Evolutionary conservation across 2,797 vertebrate species (phyloP), one percentile per base, ranked within the genome.

Genomic region (Erpetoichthys calabaricus): DNA sequence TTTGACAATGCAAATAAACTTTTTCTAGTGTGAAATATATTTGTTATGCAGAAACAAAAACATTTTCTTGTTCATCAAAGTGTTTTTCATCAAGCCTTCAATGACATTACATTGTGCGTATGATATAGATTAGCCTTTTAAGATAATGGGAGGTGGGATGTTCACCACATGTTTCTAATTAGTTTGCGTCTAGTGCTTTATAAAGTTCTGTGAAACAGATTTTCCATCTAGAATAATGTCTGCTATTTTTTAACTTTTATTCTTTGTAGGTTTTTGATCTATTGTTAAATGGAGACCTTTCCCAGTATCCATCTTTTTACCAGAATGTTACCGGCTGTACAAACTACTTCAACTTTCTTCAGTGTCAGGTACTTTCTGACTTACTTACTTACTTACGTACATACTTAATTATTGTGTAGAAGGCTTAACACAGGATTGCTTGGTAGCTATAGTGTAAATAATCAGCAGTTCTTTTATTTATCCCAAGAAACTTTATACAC

Each of bases 291-390:
- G 89, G 87, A 1, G 87, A 87, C 9, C 1, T 78, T 60, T 71
- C 57, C 1, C 64, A 63, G 0, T 79, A 83, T 64, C 77, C 82
- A 9, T 89, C 80, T 43, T 88, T 86, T 68, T 86, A 76, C 68
- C 80, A 86, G 71, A 94, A 88, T 59, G 78, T 72, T 53, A 90
- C 90, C 45, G 89, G 91, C 68, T 91, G 85, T 74, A 80, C 75
- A 50, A 89, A 86, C 72, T 91, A 91, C 61, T 86, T 6, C 64
- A 89, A 86, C 75, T 80, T 86, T 67, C 65, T 94, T 72, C 74
- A 70, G 41, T 94, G 88, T 64, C 74, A 70, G 80, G 84, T 91
- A 80, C 65, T 8, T 45, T 42, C 42, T 53, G 47, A 5, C n/a
- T 49, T 49, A n/a, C 3, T 25, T 25, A 25, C 25, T 25, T 25